Evolutionary conservation across 1,140 invertebrate species (phyloP).

Genomic region (Belonocnema kinseyi): DNA sequence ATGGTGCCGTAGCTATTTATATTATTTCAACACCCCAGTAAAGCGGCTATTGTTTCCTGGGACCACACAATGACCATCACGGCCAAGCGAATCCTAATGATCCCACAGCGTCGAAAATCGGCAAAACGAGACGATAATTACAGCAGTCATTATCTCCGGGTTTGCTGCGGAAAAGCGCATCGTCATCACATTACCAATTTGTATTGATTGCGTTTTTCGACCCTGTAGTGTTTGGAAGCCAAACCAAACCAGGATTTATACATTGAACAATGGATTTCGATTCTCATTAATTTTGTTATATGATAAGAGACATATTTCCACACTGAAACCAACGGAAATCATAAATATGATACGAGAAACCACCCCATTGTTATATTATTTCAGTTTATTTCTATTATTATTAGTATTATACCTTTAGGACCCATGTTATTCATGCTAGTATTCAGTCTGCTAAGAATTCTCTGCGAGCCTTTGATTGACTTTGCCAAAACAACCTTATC

Average conservation of each 20-base stretch:
- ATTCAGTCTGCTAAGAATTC: too few relatives aligned
- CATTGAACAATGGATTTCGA: background rate
- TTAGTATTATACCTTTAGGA: too few relatives aligned
- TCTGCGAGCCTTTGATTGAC: too few relatives aligned
- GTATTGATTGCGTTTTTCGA: slow-evolving; percentile 62
- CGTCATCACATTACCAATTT: slow-evolving; percentile 68
- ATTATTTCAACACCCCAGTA: slow-evolving; percentile 60
- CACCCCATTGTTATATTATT: background rate
- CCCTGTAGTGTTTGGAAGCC: background rate
- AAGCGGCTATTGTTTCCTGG: slow-evolving; percentile 60
- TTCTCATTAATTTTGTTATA: background rate
- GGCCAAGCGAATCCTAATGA: slow-evolving; percentile 50
- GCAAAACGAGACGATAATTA: slow-evolving; percentile 66
- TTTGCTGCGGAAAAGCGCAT: slow-evolving; percentile 63
- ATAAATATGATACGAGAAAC: background rate
- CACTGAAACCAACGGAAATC: background rate
- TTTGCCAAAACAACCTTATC: too few relatives aligned
- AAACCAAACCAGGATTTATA: background rate
- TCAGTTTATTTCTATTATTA: too few relatives aligned
- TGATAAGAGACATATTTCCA: background rate
- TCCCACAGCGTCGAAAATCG: slow-evolving; percentile 53
- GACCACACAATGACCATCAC: slow-evolving; percentile 37
- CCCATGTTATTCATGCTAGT: too few relatives aligned
- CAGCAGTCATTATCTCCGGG: slow-evolving; percentile 63
- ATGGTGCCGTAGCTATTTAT: slow-evolving; percentile 58